Base-by-base conservation (phyloP, 2,888 invertebrate species). In the Drosophila diplacantha region DNA sequence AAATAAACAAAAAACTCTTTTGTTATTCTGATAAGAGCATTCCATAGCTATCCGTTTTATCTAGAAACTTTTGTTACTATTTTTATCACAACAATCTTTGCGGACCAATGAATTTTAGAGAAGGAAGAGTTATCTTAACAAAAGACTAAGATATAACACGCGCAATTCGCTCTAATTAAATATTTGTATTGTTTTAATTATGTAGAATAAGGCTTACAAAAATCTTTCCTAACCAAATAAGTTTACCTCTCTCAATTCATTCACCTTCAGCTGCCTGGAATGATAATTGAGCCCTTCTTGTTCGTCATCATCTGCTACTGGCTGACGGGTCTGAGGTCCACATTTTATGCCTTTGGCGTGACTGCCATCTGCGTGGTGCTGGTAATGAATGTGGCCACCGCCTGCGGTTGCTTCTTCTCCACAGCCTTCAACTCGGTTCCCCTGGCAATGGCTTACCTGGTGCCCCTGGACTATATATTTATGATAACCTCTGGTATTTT, bases 401-500 rank as follows among this genome's bases (percentile, higher is more conserved):
- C 96, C 31, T 96, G 95, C 86, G 96, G 96, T 93, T 93, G 93
- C 49, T 94, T 96, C 87, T 96, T 96, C 87, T 95, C 96, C 0
- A 93, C 93, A 35, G 93, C 93, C 0, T 96, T 95, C 84, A 93
- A 94, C 35, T 94, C 93, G 12, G 92, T 95, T 82, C 92, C 95
- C 2, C 84, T 93, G 46, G 95, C 95, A 0, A 94, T 96, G 90
- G 93, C 94, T 0, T 95, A 94, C 85, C 89, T 96, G 52, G 94
- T 96, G 67, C 95, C 96, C 0, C 93, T 96, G 81, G 96, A 96
- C 88, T 95, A 94, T 81, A 90, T 94, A 11, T 91, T 96, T 59
- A 95, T 96, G 95, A 92, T 96, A 75, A 95, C 95, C 2, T 95
- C 95, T 52, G 96, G 96, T 24, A 90, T 95, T 38, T 96, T 96